These are phyloP conservation scores for Unio delphinus DNA, from an alignment of 2,888 invertebrate genomes.

Conservation along the genomic window DNA sequence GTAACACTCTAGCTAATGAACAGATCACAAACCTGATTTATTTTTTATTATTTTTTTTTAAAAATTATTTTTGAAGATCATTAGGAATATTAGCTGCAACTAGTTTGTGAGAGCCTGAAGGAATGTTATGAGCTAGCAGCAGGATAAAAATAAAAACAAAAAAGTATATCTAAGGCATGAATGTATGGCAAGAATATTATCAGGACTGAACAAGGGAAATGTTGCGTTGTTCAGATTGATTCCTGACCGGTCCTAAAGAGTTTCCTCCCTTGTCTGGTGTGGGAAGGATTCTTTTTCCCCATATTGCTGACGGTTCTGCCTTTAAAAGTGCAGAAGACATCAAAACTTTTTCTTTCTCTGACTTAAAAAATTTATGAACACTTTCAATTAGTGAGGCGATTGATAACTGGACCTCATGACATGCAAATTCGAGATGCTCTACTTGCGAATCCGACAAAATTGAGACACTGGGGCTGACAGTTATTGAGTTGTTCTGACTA, in stretches of 20 bases:
- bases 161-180: no score
- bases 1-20: no score
- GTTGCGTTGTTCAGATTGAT: no score
- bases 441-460: slow-evolving; percentile 51
- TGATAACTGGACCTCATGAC: slow-evolving; percentile 39
- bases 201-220: no score
- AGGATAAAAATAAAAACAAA: no score
- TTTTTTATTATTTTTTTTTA: no score
- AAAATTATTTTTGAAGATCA: no score
- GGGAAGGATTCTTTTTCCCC: slow-evolving; percentile 20
- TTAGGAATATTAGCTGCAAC: no score
- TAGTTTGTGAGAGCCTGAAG: no score
- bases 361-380: slow-evolving; percentile 32
- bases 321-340: slow-evolving; percentile 8
- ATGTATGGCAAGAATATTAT: no score
- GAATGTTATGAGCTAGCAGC: no score
- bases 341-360: slow-evolving; percentile 13
- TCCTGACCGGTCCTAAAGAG: not conserved
- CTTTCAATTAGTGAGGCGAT: slow-evolving; percentile 35
- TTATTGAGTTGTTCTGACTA: slow-evolving; percentile 5
- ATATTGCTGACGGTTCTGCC: slow-evolving; percentile 9
- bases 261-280: slow-evolving; percentile 16
- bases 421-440: slow-evolving; percentile 47
- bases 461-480: slow-evolving; percentile 31
- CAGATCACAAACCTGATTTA: no score